Evolutionary conservation across 53 echinoderm and acorn worm genomes (phyloP).

Genomic region (Luidia sarsii): DNA sequence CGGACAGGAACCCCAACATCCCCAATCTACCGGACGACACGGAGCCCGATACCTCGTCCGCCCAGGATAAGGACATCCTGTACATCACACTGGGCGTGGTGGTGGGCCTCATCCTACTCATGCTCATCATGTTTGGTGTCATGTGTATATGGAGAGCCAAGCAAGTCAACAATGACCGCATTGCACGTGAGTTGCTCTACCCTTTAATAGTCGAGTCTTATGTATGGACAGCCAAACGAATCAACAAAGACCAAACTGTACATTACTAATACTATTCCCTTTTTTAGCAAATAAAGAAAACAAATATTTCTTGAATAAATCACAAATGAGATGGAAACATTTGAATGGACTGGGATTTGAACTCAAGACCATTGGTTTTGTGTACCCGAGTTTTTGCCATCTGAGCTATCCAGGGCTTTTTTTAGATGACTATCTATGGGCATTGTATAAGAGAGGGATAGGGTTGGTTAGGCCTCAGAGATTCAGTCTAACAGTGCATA

Average conservation of each 20-base stretch:
- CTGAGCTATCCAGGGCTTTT: not conserved
- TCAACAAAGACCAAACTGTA: not conserved
- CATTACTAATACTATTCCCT: not conserved
- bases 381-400: too few relatives aligned
- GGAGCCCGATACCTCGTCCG: slow-evolving; percentile 40
- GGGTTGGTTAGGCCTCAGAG: too few relatives aligned
- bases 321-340: too few relatives aligned
- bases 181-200: slow-evolving; percentile 22
- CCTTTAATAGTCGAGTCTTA: not conserved
- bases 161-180: slow-evolving; percentile 73
- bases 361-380: too few relatives aligned
- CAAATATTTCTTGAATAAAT: too few relatives aligned
- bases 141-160: slow-evolving; percentile 97
- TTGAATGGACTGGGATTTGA: too few relatives aligned
- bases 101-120: slow-evolving; percentile 86
- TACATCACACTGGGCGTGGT: slow-evolving; percentile 93
- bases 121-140: slow-evolving; percentile 88
- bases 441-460: too few relatives aligned
- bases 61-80: slow-evolving; percentile 73
- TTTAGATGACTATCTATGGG: too few relatives aligned
- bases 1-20: not conserved
- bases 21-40: slow-evolving; percentile 52
- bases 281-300: too few relatives aligned
- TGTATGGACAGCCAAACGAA: not conserved
- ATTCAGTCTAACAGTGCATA: too few relatives aligned